Evolutionary conservation across 2,888 invertebrate genomes (phyloP), one percentile per base, ranked within the genome.

Genomic region (Alentia gelatinosa): DNA sequence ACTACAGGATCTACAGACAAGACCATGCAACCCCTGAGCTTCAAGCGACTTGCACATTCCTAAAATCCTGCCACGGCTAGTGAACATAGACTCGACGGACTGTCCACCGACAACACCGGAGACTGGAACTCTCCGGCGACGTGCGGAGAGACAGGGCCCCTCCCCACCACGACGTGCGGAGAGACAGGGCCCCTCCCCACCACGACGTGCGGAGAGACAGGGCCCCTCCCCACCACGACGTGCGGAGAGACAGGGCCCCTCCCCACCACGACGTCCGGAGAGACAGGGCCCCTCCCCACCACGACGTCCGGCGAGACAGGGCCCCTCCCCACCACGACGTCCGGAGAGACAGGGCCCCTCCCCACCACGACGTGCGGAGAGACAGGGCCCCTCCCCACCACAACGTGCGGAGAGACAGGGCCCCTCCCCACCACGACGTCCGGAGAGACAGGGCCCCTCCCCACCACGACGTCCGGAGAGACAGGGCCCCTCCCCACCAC

Each of bases 1-100:
- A 68, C 68, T 68, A 68, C 1, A 19, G 30, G 3, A 30, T 68
- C 68, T 68, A 68, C 30, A 47, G 68, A 56, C 68, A 68, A 79
- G 39, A 79, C 79, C 39, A 37, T 79, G 37, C 79, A 79, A 79
- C 79, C 79, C 79, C 79, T 79, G 79, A 79, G 79, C 79, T 79
- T 79, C 19, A 39, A 79, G 79, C 79, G 39, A 79, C 79, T 79
- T 79, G 79, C n/a, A 79, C 68, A 30, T 68, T 26, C 30, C 30
- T 30, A 30, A 68, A 68, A 1, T 12, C 26, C 33, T 30, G 63
- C 63, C 63, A 63, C 12, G n/a, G 30, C 68, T 68, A 68, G 30
- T 26, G 19, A 63, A 30, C 30, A 12, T 68, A 68, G 30, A 68
- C 1, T 68, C 1, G 68, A 30, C 30, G 26, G 68, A 68, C 3